phyloP scores from a whole-genome alignment of 1,140 invertebrate species.

The Ostrea denselamellosa region DNA sequence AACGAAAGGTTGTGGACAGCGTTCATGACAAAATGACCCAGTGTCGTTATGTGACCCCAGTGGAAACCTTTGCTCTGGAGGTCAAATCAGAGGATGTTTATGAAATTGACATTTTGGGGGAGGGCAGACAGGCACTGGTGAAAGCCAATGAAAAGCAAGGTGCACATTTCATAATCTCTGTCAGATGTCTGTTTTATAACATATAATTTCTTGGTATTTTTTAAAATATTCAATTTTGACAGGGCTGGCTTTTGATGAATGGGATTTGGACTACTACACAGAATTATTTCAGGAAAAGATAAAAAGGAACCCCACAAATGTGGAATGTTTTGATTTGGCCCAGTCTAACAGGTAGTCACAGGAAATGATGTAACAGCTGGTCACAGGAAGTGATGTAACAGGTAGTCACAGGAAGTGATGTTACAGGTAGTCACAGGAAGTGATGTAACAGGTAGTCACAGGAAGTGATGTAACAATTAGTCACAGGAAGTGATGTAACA shows the following conservation, averaged over 20 bases:
- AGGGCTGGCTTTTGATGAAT: conserved; percentile 80
- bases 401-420: too few species aligned
- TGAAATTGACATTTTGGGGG: conserved; percentile 88
- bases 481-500: too few species aligned
- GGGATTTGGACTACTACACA: conserved; percentile 80
- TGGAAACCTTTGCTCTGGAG: conserved; percentile 85
- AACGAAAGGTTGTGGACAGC: conserved; percentile 73
- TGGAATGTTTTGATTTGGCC: conserved; percentile 99
- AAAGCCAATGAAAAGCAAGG: conserved; percentile 91
- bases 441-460: too few species aligned
- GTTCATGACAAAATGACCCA: conserved; percentile 92
- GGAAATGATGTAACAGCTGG: too few species aligned
- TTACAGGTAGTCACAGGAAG: too few species aligned
- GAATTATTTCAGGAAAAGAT: conserved; percentile 83
- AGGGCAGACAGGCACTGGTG: conserved; percentile 89
- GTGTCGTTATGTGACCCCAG: conserved; percentile 87
- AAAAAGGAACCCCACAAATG: conserved; percentile 96
- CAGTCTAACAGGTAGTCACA: conserved; percentile 90
- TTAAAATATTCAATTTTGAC: conserved; percentile 31
- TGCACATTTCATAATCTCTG: conserved; percentile 60
- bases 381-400: too few species aligned
- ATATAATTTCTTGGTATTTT: not conserved
- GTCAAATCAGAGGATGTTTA: conserved; percentile 86
- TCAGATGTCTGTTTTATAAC: too few species aligned
- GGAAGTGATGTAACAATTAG: too few species aligned